Base-by-base conservation (phyloP, 2,113 vertebrate species). In the Ceratotherium simum region DNA sequence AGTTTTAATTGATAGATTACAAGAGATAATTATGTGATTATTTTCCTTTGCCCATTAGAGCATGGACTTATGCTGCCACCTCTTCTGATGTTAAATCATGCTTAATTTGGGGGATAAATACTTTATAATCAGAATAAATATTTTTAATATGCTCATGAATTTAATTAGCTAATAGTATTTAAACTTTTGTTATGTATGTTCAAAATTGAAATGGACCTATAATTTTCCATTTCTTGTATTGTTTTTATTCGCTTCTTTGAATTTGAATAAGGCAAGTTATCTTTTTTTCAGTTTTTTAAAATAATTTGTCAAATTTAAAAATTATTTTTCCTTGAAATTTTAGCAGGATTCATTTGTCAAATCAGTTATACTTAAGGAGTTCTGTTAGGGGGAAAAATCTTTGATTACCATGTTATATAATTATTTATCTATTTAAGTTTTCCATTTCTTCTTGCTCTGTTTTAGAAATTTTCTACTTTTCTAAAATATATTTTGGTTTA, bases 381-480 rank as follows among this genome's bases (percentile, higher is more conserved):
- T 8, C 8, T 21, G 29, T 91, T 75, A 65, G 8, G 8, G 1
- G 3, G 54, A 91, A 13, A 88, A n/a, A n/a, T 39, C 13, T 88
- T 80, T 93, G 7, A 70, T 83, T 72, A 18, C 18, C 9, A 67
- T 67, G 23, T 42, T 82, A 69, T n/a, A 31, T 46, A 62, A 25
- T 36, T 48, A 60, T 27, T 33, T 86, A 60, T 64, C 0, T 62
- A 73, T 80, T 89, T 76, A 87, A 69, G 5, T 78, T 79, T 90
- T 90, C 58, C 42, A 31, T 33, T 67, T 82, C 8, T 42, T 93
- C 20, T 72, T 72, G 18, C 11, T 91, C 17, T 21, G 48, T 36
- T 29, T 76, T 42, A 82, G 48, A 91, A 8, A 39, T 91, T 96
- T 91, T 58, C 20, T 58, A 83, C 60, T 86, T 90, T 90, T 69